Evolutionary conservation across 2,888 invertebrate genomes (phyloP), one percentile per base, ranked within the genome.

Genomic region (Tenthredo mesomela): DNA sequence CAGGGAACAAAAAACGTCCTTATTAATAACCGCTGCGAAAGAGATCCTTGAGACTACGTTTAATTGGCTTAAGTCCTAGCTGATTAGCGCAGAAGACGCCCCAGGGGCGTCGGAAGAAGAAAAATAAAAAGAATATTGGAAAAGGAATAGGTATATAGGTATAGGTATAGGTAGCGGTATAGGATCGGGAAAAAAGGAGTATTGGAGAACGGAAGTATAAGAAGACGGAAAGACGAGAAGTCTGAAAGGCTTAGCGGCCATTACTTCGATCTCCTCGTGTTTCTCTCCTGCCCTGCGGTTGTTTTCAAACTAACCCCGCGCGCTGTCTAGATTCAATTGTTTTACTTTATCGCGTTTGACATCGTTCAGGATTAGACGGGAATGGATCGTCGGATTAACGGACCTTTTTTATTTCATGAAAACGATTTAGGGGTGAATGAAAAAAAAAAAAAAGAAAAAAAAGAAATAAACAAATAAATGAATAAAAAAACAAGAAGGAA

Each of bases 291-390:
- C 77, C 77, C 77, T 77, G 77, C 77, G 77, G 77, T 77, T 77
- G 77, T 77, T 77, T 77, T 77, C 58, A 40, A 80, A 80, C 80
- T 61, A 80, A 80, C 37, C 80, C 78, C 21, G 37, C 33, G 37
- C 33, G 61, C 21, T 80, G 80, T 40, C 61, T 21, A 40, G 80
- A 80, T 80, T 80, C 80, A 80, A 80, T 80, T 80, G 61, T 80
- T 80, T 80, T 80, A 80, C 80, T 80, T 80, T 80, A 80, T 80
- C 80, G 40, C 80, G 58, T 80, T 80, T 80, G 61, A 80, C 80
- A 61, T 80, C 80, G 80, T 61, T 61, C 80, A 21, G 80, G 58
- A 80, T 80, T 80, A 80, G 80, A 80, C 61, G 80, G 50, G 40
- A 80, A 80, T 80, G 33, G 61, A 80, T 80, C 58, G 58, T 61